Evolutionary conservation across 2,797 vertebrate genomes (phyloP).

Genomic region (Babyrousa celebensis): DNA sequence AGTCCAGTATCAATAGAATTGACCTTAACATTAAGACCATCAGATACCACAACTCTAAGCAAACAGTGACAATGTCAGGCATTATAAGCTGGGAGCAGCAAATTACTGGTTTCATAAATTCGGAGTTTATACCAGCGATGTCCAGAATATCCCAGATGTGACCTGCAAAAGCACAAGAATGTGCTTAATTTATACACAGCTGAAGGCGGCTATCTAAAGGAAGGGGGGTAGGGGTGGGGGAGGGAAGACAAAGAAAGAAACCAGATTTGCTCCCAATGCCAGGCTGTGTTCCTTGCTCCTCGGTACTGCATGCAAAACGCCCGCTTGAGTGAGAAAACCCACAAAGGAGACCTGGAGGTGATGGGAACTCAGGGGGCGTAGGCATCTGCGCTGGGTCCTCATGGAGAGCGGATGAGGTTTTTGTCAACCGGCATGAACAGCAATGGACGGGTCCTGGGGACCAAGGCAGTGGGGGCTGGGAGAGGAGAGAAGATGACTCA

Average conservation of each 20-base stretch:
- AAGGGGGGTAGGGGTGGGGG: neutral
- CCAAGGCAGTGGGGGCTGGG: neutral
- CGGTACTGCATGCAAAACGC: slow-evolving; percentile 53
- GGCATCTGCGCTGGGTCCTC: neutral
- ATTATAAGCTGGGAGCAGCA: slow-evolving; percentile 81
- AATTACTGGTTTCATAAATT: slow-evolving; percentile 87
- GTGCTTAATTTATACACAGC: slow-evolving; percentile 80
- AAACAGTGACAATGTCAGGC: slow-evolving; percentile 79
- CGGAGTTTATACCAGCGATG: slow-evolving; percentile 83
- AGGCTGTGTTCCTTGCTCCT: slow-evolving; percentile 59
- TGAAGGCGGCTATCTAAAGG: slow-evolving; percentile 61
- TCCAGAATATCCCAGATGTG: slow-evolving; percentile 84
- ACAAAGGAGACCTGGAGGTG: slow-evolving; percentile 26
- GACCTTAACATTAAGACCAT: slow-evolving; percentile 90
- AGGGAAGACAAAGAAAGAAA: slow-evolving; percentile 74
- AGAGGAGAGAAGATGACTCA: neutral
- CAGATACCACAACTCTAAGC: slow-evolving; percentile 87
- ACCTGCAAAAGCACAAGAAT: slow-evolving; percentile 79
- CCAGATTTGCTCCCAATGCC: slow-evolving; percentile 70
- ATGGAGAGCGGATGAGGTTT: neutral
- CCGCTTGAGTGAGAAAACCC: slow-evolving; percentile 68
- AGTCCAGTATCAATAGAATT: slow-evolving; percentile 91
- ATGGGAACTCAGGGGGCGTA: slow-evolving; percentile 18
- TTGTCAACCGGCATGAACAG: neutral
- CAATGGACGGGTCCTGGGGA: neutral